Base-by-base conservation (phyloP, 2,888 invertebrate genomes). In the Brachylomia viminalis region DNA sequence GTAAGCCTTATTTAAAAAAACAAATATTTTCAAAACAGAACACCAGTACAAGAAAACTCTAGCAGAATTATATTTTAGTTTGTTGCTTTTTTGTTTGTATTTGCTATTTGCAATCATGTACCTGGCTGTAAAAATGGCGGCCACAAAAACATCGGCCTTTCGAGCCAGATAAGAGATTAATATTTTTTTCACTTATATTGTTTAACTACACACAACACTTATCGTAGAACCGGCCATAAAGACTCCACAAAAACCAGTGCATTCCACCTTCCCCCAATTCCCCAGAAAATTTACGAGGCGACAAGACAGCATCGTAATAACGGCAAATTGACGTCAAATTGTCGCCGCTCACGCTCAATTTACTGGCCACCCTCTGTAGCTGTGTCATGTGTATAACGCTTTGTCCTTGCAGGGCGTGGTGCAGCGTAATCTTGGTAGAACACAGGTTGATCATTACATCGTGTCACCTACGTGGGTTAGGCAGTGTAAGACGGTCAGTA, bases 271-370 rank as follows among this genome's bases (percentile, higher is more conserved):
- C n/a, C 42, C 45, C 23, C 20, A 3, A 11, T 7, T 30, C 81
- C 72, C 77, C 75, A n/a, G 49, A 83, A 89, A 82, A 90, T 91
- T 90, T 89, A 89, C 89, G 89, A 86, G 86, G 84, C 86, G 87
- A 86, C 90, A 90, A 92, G 91, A 91, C 91, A 88, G 81, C 80
- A 23, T 56, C 62, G 90, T 92, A 92, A 92, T 92, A 92, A 90
- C 91, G 86, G 86, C 90, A 92, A 92, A 92, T 92, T 91, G 91
- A 88, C 87, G 86, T 90, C 93, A 92, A 92, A 92, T 92, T 91
- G 92, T 89, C 89, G 88, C 86, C 73, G 85, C 77, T 83, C 82
- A 87, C 87, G 84, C 87, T 88, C 91, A 90, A 91, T 90, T 91
- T 90, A 87, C 77, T 69, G 61, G 71, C 54, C 77, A 49, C 13